Evolutionary conservation across 2,888 invertebrate species (phyloP).

Genomic region (Dendrolimus houi): DNA sequence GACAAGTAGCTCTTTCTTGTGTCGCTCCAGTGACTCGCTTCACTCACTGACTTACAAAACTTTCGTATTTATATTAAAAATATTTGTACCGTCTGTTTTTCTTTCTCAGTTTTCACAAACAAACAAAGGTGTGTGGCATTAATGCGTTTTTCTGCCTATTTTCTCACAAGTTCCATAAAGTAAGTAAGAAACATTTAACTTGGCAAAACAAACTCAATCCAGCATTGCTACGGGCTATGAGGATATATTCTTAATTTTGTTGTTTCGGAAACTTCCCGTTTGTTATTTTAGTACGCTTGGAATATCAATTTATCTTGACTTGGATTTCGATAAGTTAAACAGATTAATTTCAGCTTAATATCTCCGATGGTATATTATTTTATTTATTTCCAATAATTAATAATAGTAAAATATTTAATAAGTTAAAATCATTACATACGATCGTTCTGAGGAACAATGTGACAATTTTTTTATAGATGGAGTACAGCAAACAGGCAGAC

Average conservation of each 20-base stretch:
- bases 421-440: too few relatives aligned
- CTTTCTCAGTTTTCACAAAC: background rate
- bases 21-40: too few relatives aligned
- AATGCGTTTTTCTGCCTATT: background rate
- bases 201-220: background rate
- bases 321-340: background rate
- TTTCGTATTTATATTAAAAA: too few relatives aligned
- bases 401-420: too few relatives aligned
- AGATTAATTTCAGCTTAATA: too few relatives aligned
- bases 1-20: too few relatives aligned
- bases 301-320: background rate
- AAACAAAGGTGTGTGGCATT: background rate
- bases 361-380: too few relatives aligned
- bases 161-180: background rate
- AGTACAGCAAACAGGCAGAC: too few relatives aligned
- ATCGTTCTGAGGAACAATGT: too few relatives aligned
- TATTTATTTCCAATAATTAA: too few relatives aligned
- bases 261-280: background rate
- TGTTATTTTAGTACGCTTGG: background rate
- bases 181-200: background rate
- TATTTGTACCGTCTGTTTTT: background rate
- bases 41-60: too few relatives aligned
- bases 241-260: background rate
- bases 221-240: background rate
- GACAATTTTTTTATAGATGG: too few relatives aligned